Conservation (phyloP, 2,113 vertebrate genomes). For the Poeciliopsis retropinna region DNA sequence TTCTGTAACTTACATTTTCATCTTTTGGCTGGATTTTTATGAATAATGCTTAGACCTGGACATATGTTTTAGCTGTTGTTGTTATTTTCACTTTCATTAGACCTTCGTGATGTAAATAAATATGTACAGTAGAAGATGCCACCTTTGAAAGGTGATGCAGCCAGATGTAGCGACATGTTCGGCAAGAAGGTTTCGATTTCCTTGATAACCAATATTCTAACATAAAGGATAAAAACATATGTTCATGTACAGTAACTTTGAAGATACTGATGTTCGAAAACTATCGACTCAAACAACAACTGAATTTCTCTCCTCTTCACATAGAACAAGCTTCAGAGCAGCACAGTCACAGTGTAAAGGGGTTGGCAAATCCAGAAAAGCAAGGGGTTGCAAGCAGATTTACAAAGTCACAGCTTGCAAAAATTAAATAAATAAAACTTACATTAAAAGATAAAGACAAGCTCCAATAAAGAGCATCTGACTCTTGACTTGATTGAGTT, state of each 20-base stretch:
- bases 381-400: constrained; percentile 41
- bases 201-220: constrained; percentile 58
- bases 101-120: constrained; percentile 70
- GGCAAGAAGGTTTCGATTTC: constrained; percentile 39
- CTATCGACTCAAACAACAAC: constrained; percentile 34
- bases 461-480: constrained; percentile 22
- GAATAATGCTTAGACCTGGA: constrained; percentile 10
- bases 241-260: constrained; percentile 45
- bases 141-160: constrained; percentile 44
- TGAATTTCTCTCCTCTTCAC: constrained; percentile 28
- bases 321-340: constrained; percentile 40
- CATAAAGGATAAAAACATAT: constrained; percentile 57
- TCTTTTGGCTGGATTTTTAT: constrained; percentile 26
- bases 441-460: constrained; percentile 44
- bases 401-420: constrained; percentile 33
- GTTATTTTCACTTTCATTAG: constrained; percentile 52
- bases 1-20: constrained; percentile 8
- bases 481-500: constrained; percentile 33
- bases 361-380: constrained; percentile 50
- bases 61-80: constrained; percentile 20
- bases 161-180: constrained; percentile 32
- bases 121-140: constrained; percentile 66
- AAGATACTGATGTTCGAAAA: constrained; percentile 31
- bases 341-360: constrained; percentile 70
- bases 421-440: constrained; percentile 29